A percentile compares a stretch with the other conserved stretches of the same genome.
Evolutionary conservation across 2,888 invertebrate genomes (phyloP).

Genomic region (Andrena chrysosceles): DNA sequence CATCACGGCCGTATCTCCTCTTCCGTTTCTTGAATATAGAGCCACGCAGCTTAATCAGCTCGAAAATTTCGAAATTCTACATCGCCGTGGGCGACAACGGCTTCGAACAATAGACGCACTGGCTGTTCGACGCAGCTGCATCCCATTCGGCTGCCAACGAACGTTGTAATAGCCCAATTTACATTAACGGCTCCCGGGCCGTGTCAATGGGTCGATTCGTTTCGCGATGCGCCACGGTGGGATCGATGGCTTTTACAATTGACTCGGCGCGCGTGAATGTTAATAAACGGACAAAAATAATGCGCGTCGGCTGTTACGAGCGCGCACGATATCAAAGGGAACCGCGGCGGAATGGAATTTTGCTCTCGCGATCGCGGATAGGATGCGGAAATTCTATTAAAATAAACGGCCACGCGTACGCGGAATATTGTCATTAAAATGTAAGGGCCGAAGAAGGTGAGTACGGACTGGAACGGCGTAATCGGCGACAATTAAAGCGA

Average conservation of each 20-base stretch:
- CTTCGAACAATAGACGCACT: constrained; percentile 37
- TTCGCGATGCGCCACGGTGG: not conserved
- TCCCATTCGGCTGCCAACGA: constrained; percentile 32
- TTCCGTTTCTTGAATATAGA: no score
- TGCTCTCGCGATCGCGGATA: not conserved
- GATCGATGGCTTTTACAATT: not conserved
- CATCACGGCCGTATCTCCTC: not conserved
- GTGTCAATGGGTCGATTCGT: constrained; percentile 40
- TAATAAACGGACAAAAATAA: constrained; percentile 26
- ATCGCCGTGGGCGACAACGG: not conserved
- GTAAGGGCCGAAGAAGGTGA: constrained; percentile 5
- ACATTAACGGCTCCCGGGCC: constrained; percentile 22
- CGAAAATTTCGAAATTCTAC: not conserved
- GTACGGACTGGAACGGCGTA: constrained; percentile 40
- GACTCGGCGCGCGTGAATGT: not conserved
- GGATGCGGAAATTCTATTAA: not conserved
- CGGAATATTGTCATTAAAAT: constrained; percentile 38
- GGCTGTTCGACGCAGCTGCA: constrained; percentile 39
- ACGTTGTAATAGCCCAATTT: constrained; percentile 40
- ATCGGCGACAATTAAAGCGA: constrained; percentile 60
- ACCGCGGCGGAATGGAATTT: not conserved
- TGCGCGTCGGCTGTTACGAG: constrained; percentile 18
- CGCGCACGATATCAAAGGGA: constrained; percentile 8
- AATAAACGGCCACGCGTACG: constrained; percentile 7
- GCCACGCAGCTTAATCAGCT: not conserved